phyloP scores from a whole-genome alignment of 2,797 vertebrate species.

The Tokudaia tokunoshimensis region DNA sequence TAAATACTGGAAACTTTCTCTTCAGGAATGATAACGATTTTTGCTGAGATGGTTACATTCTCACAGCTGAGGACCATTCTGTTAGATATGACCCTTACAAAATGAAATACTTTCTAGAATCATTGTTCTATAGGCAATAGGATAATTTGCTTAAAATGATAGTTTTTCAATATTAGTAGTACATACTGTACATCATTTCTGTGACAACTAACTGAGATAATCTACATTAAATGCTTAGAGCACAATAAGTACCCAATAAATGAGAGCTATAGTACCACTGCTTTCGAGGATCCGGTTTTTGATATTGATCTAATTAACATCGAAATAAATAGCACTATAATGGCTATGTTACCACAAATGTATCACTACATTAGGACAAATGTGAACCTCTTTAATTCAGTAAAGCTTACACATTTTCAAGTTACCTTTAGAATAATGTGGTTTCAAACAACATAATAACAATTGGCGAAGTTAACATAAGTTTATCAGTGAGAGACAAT shows the following conservation, averaged over 20 bases:
- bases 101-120: slow-evolving; percentile 1
- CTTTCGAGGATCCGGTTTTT: slow-evolving; percentile 12
- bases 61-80: neutral
- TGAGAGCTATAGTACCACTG: neutral
- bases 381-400: slow-evolving; percentile 11
- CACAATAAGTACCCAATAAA: slow-evolving; percentile 5
- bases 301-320: slow-evolving; percentile 23
- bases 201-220: slow-evolving; percentile 51
- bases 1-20: slow-evolving; percentile 39
- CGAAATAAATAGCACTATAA: neutral
- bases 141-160: neutral
- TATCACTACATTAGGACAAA: neutral
- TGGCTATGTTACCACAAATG: slow-evolving; percentile 1
- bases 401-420: slow-evolving; percentile 1
- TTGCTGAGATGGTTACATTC: neutral
- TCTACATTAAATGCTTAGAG: slow-evolving; percentile 27
- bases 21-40: slow-evolving; percentile 29
- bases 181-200: slow-evolving; percentile 22
- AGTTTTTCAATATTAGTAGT: neutral
- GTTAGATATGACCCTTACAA: neutral
- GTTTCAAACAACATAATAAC: neutral
- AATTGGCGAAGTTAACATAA: slow-evolving; percentile 22
- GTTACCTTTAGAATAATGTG: neutral
- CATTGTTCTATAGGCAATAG: neutral
- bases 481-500: neutral